phyloP scores from a whole-genome alignment of 2,113 vertebrate genomes.

The Puffinus mauretanicus region DNA sequence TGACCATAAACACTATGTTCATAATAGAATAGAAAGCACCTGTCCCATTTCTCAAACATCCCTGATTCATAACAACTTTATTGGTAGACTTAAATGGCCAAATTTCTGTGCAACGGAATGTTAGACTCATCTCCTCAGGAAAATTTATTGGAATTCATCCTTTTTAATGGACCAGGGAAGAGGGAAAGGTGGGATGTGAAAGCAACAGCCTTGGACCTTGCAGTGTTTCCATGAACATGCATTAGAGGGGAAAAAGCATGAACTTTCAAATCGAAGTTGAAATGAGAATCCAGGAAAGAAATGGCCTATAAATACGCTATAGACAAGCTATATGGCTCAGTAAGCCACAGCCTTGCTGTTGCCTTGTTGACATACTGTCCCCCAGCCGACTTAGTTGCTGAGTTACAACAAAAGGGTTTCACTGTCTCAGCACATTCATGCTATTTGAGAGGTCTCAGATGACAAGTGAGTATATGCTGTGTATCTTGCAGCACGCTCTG shows the following conservation, averaged over 20 bases:
- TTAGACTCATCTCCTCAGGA: background rate
- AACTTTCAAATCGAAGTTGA: background rate
- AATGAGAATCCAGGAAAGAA: background rate
- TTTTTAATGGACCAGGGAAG: background rate
- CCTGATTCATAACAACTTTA: background rate
- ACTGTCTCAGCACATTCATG: background rate
- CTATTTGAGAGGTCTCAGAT: background rate
- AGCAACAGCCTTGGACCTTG: background rate
- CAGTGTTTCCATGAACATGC: background rate
- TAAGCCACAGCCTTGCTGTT: background rate
- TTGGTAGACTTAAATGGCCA: background rate
- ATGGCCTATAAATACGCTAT: background rate
- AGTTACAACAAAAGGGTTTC: background rate
- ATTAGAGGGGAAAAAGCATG: background rate
- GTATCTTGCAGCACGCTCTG: background rate
- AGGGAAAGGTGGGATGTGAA: background rate
- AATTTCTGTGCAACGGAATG: background rate
- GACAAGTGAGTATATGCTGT: background rate
- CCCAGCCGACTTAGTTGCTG: background rate
- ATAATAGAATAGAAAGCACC: background rate
- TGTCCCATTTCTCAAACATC: background rate
- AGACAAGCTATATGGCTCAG: background rate
- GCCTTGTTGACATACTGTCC: background rate
- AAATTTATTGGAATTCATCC: fast-evolving
- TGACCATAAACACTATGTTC: background rate